Base-by-base conservation (phyloP, 1,140 invertebrate genomes). In the Anastatus disparis region DNA sequence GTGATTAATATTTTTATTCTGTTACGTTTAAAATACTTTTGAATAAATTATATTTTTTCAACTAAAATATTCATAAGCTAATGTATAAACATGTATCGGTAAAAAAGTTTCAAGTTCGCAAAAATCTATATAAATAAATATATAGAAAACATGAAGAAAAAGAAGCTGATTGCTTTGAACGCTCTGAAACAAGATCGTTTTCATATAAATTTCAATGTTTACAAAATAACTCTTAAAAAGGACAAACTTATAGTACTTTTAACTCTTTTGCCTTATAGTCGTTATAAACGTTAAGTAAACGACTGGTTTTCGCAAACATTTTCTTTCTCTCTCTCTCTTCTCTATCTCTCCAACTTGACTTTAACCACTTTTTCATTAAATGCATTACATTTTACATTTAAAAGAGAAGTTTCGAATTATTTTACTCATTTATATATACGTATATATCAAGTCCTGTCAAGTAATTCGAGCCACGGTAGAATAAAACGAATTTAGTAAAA, bases 291-390 rank as follows among this genome's bases (percentile, higher is more conserved):
- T 40, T 42, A 10, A 56, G 55, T 24, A 24, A 58, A 42, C 4
- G 31, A 58, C 22, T 22, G 13, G 20, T 38, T 12, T 4, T 13
- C 15, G 15, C 17, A 20, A 2, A 38, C 31, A n/a, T n/a, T n/a
- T n/a, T n/a, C n/a, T n/a, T n/a, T n/a, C n/a, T n/a, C n/a, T n/a
- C n/a, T n/a, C n/a, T n/a, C n/a, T n/a, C n/a, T n/a, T n/a, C n/a
- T n/a, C n/a, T n/a, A n/a, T n/a, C n/a, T n/a, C n/a, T n/a, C n/a
- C n/a, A n/a, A n/a, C n/a, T n/a, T n/a, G 38, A 65, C 22, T 65
- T 27, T 15, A 55, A 46, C 20, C 42, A 27, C 29, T 59, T n/a
- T 68, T 68, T 58, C 65, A 40, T 68, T 59, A 68, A 68, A 48
- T 22, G 20, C 31, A 59, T 61, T 66, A 56, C 35, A 38, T 55